Percentiles rank a stretch among this genome's conserved stretches.
phyloP scores from a whole-genome alignment of 1,140 invertebrate genomes.

The honey bee (Apis mellifera) region DNA sequence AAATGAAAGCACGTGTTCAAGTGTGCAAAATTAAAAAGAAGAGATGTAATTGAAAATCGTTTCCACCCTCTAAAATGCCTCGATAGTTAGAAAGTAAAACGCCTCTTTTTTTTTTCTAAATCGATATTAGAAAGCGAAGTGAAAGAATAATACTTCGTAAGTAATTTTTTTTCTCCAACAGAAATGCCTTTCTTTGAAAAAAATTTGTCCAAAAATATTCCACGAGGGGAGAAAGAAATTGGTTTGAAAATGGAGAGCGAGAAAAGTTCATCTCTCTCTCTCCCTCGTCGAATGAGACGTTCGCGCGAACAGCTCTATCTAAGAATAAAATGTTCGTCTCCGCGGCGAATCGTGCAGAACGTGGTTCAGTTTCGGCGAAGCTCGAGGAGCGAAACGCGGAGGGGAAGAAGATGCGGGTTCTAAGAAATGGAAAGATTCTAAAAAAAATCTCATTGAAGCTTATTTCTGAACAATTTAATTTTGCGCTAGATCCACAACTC shows the following conservation, averaged over 20 bases:
- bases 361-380: constrained; percentile 14
- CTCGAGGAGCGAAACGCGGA: no score
- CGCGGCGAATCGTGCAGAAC: background rate
- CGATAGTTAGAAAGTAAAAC: constrained; percentile 24
- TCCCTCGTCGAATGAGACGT: background rate
- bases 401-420: no score
- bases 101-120: background rate
- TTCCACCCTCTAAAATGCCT: constrained; percentile 9
- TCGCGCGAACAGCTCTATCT: background rate
- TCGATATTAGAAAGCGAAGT: background rate
- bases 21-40: constrained; percentile 22
- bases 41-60: constrained; percentile 2
- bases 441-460: no score
- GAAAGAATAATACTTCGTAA: background rate
- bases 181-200: no score
- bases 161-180: background rate
- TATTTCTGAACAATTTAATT: no score
- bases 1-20: constrained; percentile 22
- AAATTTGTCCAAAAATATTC: background rate
- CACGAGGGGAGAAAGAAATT: background rate
- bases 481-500: no score
- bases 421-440: no score
- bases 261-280: background rate
- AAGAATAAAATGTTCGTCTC: background rate
- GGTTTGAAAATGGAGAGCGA: background rate